These are phyloP conservation scores for Cromileptes altivelis DNA, from an alignment of 2,113 vertebrate species.

Conservation along the genomic window DNA sequence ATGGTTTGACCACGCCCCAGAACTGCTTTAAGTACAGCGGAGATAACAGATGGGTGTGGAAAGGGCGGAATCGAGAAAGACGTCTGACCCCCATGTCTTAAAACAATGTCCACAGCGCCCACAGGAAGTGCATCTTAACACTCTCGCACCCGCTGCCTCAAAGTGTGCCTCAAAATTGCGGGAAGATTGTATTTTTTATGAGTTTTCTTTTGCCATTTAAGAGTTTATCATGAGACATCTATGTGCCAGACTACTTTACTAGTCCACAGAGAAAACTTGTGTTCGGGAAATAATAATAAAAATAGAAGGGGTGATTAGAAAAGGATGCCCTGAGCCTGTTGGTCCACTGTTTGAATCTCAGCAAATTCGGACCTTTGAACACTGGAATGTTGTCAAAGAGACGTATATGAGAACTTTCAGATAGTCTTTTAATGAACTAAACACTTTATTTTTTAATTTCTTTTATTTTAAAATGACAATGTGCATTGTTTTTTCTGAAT, in stretches of 20 bases:
- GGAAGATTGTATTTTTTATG: slow-evolving; percentile 74
- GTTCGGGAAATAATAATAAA: slow-evolving; percentile 30
- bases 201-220: slow-evolving; percentile 73
- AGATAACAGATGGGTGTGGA: slow-evolving; percentile 35
- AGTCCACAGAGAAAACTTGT: slow-evolving; percentile 41
- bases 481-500: slow-evolving; percentile 27
- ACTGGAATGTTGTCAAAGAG: slow-evolving; percentile 78
- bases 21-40: slow-evolving; percentile 29
- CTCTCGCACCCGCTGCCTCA: slow-evolving; percentile 50
- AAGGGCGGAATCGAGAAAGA: background rate
- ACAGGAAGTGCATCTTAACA: slow-evolving; percentile 66
- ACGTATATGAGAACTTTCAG: slow-evolving; percentile 21
- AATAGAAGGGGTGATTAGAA: slow-evolving; percentile 19
- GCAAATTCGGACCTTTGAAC: slow-evolving; percentile 63
- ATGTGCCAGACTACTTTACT: slow-evolving; percentile 83
- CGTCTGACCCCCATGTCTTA: slow-evolving; percentile 45
- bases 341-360: slow-evolving; percentile 48
- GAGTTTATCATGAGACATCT: slow-evolving; percentile 79
- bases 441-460: slow-evolving; percentile 42
- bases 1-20: slow-evolving; percentile 17
- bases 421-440: slow-evolving; percentile 59
- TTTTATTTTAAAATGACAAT: slow-evolving; percentile 52
- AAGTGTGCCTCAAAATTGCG: slow-evolving; percentile 74
- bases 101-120: slow-evolving; percentile 52
- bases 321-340: slow-evolving; percentile 39